These are phyloP conservation scores for Gadopsis marmoratus DNA, from an alignment of 2,797 vertebrate genomes.

Conservation along the genomic window DNA sequence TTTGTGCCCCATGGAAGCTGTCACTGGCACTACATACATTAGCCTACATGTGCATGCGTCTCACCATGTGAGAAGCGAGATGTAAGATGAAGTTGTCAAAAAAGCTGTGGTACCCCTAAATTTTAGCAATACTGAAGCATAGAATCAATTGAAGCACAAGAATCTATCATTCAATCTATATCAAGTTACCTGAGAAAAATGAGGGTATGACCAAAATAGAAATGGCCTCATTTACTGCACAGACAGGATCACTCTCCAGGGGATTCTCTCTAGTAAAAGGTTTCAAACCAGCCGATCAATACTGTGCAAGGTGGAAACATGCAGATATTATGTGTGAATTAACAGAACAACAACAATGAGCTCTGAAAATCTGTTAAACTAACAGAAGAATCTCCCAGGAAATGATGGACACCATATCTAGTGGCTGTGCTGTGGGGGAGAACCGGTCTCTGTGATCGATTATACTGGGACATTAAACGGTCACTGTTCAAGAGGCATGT, in stretches of 20 bases:
- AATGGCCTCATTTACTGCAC: constrained; percentile 58
- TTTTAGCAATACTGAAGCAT: constrained; percentile 36
- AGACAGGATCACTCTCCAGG: constrained; percentile 5
- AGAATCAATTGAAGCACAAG: constrained; percentile 35
- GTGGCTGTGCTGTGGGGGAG: background rate
- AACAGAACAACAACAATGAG: background rate
- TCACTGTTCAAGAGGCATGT: constrained; percentile 50
- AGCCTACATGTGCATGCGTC: constrained; percentile 19
- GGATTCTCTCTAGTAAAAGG: constrained; percentile 14
- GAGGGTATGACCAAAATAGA: constrained; percentile 60
- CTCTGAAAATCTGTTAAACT: constrained; percentile 5
- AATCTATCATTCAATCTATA: constrained; percentile 54
- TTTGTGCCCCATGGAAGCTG: background rate
- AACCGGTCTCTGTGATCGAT: constrained; percentile 57
- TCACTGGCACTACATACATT: constrained; percentile 6
- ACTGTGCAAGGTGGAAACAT: constrained; percentile 25
- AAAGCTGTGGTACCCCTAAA: constrained; percentile 10
- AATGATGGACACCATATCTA: constrained; percentile 21
- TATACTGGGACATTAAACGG: constrained; percentile 39
- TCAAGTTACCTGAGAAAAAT: constrained; percentile 54
- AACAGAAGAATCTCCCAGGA: background rate
- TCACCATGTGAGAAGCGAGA: constrained; percentile 25
- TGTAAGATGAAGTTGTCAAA: background rate
- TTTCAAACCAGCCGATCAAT: constrained; percentile 43
- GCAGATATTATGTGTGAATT: constrained; percentile 1